Conservation (phyloP, 2,797 vertebrate species). For the Scleropages formosus region DNA sequence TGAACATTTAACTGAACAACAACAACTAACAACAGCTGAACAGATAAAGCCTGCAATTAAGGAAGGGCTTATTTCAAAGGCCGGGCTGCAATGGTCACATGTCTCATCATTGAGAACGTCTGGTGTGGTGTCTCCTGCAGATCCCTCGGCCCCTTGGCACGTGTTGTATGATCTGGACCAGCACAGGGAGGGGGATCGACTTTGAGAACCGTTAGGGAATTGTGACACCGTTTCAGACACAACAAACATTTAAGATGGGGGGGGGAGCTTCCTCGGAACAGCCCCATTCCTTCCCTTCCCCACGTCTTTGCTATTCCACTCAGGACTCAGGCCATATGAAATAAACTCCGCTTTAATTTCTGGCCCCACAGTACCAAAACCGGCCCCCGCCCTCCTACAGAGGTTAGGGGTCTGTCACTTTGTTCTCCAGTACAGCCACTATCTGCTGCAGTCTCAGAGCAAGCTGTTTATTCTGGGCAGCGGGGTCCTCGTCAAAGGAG, state of each 20-base stretch:
- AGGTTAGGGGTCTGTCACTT: conserved; percentile 95
- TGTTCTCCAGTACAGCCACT: conserved; percentile 92
- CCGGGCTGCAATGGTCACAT: neutral
- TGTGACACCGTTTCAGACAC: neutral
- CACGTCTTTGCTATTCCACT: neutral
- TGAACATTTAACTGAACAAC: conserved; percentile 80
- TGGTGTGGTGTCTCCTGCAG: neutral
- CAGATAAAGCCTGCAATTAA: conserved; percentile 64
- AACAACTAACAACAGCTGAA: no score
- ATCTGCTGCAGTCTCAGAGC: conserved; percentile 95
- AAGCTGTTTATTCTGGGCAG: conserved; percentile 96
- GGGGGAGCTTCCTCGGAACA: neutral
- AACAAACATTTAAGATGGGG: neutral
- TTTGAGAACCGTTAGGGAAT: neutral
- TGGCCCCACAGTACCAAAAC: conserved; percentile 1
- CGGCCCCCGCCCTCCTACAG: conserved; percentile 17
- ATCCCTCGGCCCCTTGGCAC: neutral
- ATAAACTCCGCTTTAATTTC: conserved; percentile 49
- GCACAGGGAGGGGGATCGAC: no score
- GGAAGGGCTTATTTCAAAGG: conserved; percentile 56
- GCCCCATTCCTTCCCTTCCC: neutral
- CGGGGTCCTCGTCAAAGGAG: conserved; percentile 91
- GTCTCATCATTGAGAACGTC: neutral
- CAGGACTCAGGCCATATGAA: conserved; percentile 41
- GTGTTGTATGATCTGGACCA: neutral